Evolutionary conservation across 2,888 invertebrate species (phyloP), one percentile per base, ranked within the genome.

Genomic region (Galerucella calmariensis): DNA sequence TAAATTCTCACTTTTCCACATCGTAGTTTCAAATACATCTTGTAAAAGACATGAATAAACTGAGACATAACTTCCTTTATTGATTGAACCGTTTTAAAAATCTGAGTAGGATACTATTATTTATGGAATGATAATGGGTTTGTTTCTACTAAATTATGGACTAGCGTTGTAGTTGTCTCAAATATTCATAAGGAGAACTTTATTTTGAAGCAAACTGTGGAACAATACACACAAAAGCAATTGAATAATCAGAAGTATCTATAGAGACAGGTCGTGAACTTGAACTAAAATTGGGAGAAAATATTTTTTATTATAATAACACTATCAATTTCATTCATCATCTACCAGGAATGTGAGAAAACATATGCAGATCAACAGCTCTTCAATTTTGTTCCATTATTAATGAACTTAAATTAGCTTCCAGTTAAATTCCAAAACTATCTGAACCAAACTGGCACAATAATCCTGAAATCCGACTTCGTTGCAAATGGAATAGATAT

Each of bases 401-500:
- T 3, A 27, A 27, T 27, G 3, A 27, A 27, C 27, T 27, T 27
- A 2, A 27, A 27, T 27, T 27, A 3, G 1, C 3, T 27, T 27
- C 3, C 27, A 27, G 4, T 51, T 14, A 51, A n/a, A 14, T 51
- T 12, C 14, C 51, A n/a, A 51, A 51, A 14, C 14, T 12, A n/a
- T 2, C n/a, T 5, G n/a, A 51, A 51, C 14, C 5, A n/a, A 53
- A 53, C 16, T 53, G n/a, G 5, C 16, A n/a, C 53, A 14, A 53
- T 53, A 20, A 16, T 16, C 16, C n/a, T 1, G 14, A 2, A 14
- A 58, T 58, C 24, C n/a, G 58, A 58, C 11, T 58, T 58, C 20
- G 20, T 20, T 58, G 24, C 10, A 24, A 58, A 10, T 58, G 58
- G 8, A 65, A 48, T 46, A 67, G 46, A 66, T 74, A 73, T 77